Evolutionary conservation across 2,888 invertebrate genomes (phyloP), one percentile per base, ranked within the genome.

Genomic region (Erebia epiphron): DNA sequence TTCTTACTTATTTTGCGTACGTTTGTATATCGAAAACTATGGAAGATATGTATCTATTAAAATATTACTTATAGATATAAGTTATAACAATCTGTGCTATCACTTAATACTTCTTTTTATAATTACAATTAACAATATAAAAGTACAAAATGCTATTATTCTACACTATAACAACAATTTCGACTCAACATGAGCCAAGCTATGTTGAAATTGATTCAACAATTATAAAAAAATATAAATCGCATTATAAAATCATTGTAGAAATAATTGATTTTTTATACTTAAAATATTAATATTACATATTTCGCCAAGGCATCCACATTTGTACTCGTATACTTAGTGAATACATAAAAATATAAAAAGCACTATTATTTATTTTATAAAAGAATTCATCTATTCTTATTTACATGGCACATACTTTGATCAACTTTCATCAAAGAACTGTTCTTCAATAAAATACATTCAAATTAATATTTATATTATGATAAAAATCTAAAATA

Each of bases 341-440:
- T 21, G 11, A 56, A 78, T 75, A 78, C 76, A 78, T 76, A 78
- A 77, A 75, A 69, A 67, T 67, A 67, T 67, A 58, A 67, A 67
- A 72, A 73, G 67, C 70, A 50, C 75, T 76, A 79, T 72, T 63
- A 79, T 18, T 81, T 79, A 46, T 18, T 56, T 66, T 65, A 26
- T 52, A 60, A n/a, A 61, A 54, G 49, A 77, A 79, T 80, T 79
- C 78, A 68, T 73, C 77, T 77, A 78, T 82, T 84, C 80, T 85
- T 88, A 88, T 88, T 83, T 88, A 90, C 89, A 92, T 92, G 92
- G 92, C 92, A 92, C 91, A 82, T 85, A 78, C 79, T 85, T 74
- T 82, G 87, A 89, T 86, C 82, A 81, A 75, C 72, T 76, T 18
- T n/a, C 43, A 58, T 58, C 56, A 66, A 67, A 58, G 43, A 58